Evolutionary conservation across 2,888 invertebrate species (phyloP), one percentile per base, ranked within the genome.

Genomic region (Nephrotoma appendiculata): DNA sequence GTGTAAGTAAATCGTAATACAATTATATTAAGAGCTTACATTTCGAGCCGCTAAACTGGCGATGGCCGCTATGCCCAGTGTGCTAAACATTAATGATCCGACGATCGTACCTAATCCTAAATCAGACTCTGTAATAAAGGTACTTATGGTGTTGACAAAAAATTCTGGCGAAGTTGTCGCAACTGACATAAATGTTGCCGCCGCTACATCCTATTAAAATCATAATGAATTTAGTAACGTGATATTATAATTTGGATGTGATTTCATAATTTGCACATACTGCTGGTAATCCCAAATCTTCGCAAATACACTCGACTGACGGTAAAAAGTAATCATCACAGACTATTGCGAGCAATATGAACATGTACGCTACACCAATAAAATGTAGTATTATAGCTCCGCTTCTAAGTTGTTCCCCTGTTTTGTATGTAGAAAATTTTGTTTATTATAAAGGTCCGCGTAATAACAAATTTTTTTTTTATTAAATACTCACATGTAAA

Each of bases 171-270:
- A 96, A 15, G 98, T 97, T 0, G 98, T 98, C 4, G 98, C 99
- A 0, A 98, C 95, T 0, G 99, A 96, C 96, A 99, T 98, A 89
- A 99, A 98, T 0, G 98, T 99, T 2, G 99, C 99, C 0, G 98
- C 99, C 0, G 98, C 98, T 12, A 99, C 97, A 92, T 99, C 98
- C 92, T 95, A 91, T 41, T 41, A 42, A 90, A 84, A 15, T 84
- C 11, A 84, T 41, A 42, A n/a, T 84, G 42, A 84, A 15, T 84
- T 84, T 83, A 31, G 31, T 31, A 31, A 31, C 31, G 31, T 31
- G 31, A 31, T 31, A 31, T 31, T 31, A 31, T 42, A 42, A 42
- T 84, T 9, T 7, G 5, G 42, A 84, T 86, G 15, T 86, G 11
- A 86, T 6, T 43, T 86, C 41, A 71, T 71, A 85, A 43, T 15